Conservation (phyloP, 1,140 invertebrate genomes). For the Megalonaias nervosa region DNA sequence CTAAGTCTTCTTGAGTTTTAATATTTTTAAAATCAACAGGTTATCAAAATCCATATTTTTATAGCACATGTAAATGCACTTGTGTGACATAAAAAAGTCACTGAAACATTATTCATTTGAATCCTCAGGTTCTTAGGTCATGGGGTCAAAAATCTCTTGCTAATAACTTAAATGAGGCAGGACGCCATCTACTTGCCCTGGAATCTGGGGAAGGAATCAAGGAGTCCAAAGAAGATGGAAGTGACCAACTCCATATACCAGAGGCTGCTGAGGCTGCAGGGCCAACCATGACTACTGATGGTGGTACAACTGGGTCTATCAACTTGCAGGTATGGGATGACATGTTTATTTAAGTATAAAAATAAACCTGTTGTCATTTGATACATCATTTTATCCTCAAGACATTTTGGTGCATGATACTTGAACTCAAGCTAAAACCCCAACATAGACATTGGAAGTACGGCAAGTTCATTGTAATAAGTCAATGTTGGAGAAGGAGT, state of each 20-base stretch:
- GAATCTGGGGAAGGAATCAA: slow-evolving; percentile 45
- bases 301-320: slow-evolving; percentile 35
- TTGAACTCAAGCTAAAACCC: too few relatives aligned
- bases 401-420: too few relatives aligned
- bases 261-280: neutral
- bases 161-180: slow-evolving; percentile 64
- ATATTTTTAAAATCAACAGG: too few relatives aligned
- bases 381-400: too few relatives aligned
- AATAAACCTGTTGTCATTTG: too few relatives aligned
- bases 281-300: slow-evolving; percentile 22
- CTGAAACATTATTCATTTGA: neutral
- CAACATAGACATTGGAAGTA: too few relatives aligned
- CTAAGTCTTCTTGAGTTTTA: too few relatives aligned
- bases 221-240: slow-evolving; percentile 32
- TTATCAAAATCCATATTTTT: too few relatives aligned
- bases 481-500: too few relatives aligned
- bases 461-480: too few relatives aligned
- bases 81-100: too few relatives aligned
- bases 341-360: too few relatives aligned
- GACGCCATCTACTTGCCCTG: slow-evolving; percentile 58
- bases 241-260: slow-evolving; percentile 28
- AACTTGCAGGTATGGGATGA: slow-evolving; percentile 26
- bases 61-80: neutral
- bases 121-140: slow-evolving; percentile 58
- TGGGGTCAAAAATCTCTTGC: slow-evolving; percentile 68